Base-by-base conservation (phyloP, 2,888 invertebrate genomes). In the Polymixis flavicincta region DNA sequence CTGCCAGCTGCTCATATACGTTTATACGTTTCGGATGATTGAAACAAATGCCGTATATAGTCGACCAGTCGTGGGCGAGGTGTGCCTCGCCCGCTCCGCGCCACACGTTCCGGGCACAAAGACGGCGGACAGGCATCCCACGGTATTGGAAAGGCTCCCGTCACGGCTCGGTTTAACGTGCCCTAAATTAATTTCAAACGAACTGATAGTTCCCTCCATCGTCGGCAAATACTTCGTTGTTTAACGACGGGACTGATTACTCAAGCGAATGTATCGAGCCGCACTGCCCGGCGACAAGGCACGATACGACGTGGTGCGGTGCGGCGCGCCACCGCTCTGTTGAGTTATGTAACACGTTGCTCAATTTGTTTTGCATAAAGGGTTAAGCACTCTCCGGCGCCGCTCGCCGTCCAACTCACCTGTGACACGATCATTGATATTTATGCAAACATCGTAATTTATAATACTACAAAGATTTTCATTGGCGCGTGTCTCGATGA, bases 401-500 rank as follows among this genome's bases (percentile, higher is more conserved):
- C 50, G 22, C 60, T 22, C 57, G 61, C 54, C 64, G 52, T 57
- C 55, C 60, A 37, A 25, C 73, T 78, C 80, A 83, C 74, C 76
- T 83, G 74, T 67, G 65, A 59, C 76, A 59, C 72, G 78, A 78
- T 76, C 64, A 83, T 85, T 74, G 67, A 72, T 79, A 85, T 82
- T 74, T 79, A 83, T 76, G 76, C 71, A 83, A 85, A 81, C 70
- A 66, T 71, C 13, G 55, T 69, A 45, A 78, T 82, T 73, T 70
- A 78, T 74, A 78, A 76, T 65, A 76, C 61, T 67, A 85, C 71
- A 76, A 80, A 78, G 75, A 71, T 61, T 76, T 74, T 66, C 65
- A 67, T 54, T 59, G 55, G 57, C 71, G 52, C 60, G 61, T 48
- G 70, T 67, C 75, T 55, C 67, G 61, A 66, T 76, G 37, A 78